Base-by-base conservation (phyloP, 1,140 invertebrate genomes). In the Prorops nasuta region DNA sequence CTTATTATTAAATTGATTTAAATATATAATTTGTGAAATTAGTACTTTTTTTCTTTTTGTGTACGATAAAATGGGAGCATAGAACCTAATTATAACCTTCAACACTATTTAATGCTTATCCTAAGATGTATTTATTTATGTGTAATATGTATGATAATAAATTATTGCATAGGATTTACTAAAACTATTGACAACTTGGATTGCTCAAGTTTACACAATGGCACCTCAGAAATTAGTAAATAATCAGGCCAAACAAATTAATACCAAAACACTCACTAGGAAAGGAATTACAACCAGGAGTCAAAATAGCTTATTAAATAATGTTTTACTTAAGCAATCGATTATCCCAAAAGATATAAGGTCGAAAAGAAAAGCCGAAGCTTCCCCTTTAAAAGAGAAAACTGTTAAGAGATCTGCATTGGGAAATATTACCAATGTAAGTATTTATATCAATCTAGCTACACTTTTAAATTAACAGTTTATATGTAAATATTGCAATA, bases 341-440 rank as follows among this genome's bases (percentile, higher is more conserved):
- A 49, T 51, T 22, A n/a, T 64, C 14, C 35, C 41, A 9, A 74
- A 70, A 59, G 75, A 79, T 50, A 34, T 66, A 3, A 65, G 76
- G 31, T 54, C 64, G 3, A 81, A 81, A 56, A 58, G 80, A 35
- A 81, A 81, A 69, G 79, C 80, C 0, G 80, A 81, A 15, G 70
- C 68, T 28, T 81, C 79, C 0, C 79, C 79, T 2, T 41, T 67
- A 2, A 74, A 77, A 39, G 71, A 73, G 3, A 76, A 71, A 71
- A 62, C 54, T 17, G 60, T 63, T n/a, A 91, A 90, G 67, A 76
- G 87, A 63, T 84, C 83, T 44, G 87, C 86, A 2, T 83, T 91
- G 60, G 86, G 86, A 53, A 89, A 91, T 63, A 82, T 91, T 38
- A 90, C 88, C 3, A 91, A 90, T 78, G 86, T 83, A 72, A 68